Evolutionary conservation across 2,797 vertebrate species (phyloP), one percentile per base, ranked within the genome.

Genomic region (Eulemur coronatus): DNA sequence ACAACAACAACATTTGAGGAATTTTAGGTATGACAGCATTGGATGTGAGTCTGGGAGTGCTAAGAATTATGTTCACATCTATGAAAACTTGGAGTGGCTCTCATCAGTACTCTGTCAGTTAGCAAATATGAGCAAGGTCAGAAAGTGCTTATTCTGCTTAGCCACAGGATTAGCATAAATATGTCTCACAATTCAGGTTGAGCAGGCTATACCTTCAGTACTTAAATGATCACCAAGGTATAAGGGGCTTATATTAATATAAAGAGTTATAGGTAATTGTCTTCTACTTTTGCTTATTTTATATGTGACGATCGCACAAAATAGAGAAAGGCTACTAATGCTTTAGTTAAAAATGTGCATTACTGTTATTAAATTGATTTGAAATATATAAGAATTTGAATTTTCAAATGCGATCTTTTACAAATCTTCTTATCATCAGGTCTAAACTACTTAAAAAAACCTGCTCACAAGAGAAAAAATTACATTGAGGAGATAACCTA

Each of bases 241-340:
- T 24, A 12, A 80, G 33, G 9, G 20, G 0, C 8, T 20, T 33
- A 6, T 28, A 2, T 8, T 15, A 28, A 7, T 33, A 2, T 20
- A 6, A 69, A 70, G 38, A 6, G 43, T 30, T 84, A 15, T 26
- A 30, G 5, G 6, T 80, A 65, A 12, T 15, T 26, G 7, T 43
- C 15, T 87, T 41, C 3, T 7, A 33, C 1, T 59, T 81, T 50
- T 9, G 59, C n/a, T 70, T 28, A 30, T 84, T 30, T 72, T n/a
- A 18, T 41, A 30, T 48, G 17, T 57, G 18, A 78, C 14, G 8
- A 43, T 2, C 50, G 1, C 12, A 22, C 22, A n/a, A 0, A 24
- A 48, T 50, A 73, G 2, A 59, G 24, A 17, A 79, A 69, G 4
- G 12, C 0, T 14, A 72, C 2, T 59, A 9, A 30, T 70, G 82